Base-by-base conservation (phyloP, 2,113 vertebrate genomes). In the Solea senegalensis region DNA sequence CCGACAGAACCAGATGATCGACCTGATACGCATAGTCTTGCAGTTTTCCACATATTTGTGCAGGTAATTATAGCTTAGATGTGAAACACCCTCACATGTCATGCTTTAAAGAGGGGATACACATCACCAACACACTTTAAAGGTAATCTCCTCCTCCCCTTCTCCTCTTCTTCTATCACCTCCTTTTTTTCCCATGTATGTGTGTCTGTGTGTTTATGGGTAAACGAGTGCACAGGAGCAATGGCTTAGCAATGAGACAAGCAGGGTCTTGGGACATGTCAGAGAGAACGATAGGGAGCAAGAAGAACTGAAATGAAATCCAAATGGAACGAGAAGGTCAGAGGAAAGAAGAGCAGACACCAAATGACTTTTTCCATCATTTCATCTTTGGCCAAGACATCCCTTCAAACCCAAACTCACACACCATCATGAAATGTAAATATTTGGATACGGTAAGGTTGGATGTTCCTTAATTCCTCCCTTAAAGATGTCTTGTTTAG, bases 371-470 rank as follows among this genome's bases (percentile, higher is more conserved):
- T 83, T 86, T 84, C 79, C 82, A 85, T 74, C 75, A 62, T 61
- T 78, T 63, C 65, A 58, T 60, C 59, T 28, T 50, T 1, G 58
- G 78, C 74, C 79, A 68, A 72, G 69, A 58, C 63, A 68, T 73
- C 62, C 8, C 58, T 86, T 81, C 57, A 70, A 84, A 85, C 56
- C 51, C 44, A 64, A 70, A 79, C 80, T 81, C 65, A 88, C 85
- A 88, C 85, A 73, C 64, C 74, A 34, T 67, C 67, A 62, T 11
- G 80, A 84, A 91, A 92, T 91, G 90, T 92, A 93, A 94, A 93
- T 90, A 90, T 92, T 93, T 92, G 79, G 85, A 72, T 72, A 64
- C 52, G 74, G 57, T 72, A 86, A 64, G 65, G 80, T 89, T 80
- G 59, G 71, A 81, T 79, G 76, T 79, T 77, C 74, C 76, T 84